Evolutionary conservation across 1,140 invertebrate species (phyloP), one percentile per base, ranked within the genome.

Genomic region (Euwallacea fornicatus): DNA sequence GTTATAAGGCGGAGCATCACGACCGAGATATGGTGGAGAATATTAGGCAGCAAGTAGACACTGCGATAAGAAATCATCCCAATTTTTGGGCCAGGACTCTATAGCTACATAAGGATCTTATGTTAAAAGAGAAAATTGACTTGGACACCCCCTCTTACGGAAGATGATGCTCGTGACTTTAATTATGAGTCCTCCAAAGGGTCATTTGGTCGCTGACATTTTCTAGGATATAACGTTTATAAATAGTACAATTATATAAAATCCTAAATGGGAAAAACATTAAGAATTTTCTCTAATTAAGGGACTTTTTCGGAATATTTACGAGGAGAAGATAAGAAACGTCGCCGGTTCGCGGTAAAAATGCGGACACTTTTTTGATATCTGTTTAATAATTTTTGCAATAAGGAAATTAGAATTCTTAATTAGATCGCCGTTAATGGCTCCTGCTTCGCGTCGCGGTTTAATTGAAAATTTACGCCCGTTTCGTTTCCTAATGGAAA

Each of bases 351-450:
- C 65, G 59, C 66, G 59, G 58, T 69, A 69, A 69, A 69, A 69
- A 61, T 53, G 66, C 66, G 66, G 66, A 69, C 66, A 69, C 58
- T 68, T 70, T 70, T 54, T 70, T 70, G 68, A 70, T 70, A 70
- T 70, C 68, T 70, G 60, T 70, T 70, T 70, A 70, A 70, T 70
- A 70, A 70, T 70, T 70, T 70, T 70, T 70, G 68, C 68, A 70
- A 70, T 70, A 70, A 70, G 68, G 68, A 70, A 70, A 70, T 70
- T 70, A 70, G 68, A 70, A 70, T 70, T 70, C 68, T 70, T 70
- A 70, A 70, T 70, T 70, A 70, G 68, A 70, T 70, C 68, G 68
- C 10, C 68, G 68, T 50, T 70, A 70, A 70, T 70, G 68, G 68
- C 68, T 62, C 59, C 47, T 59, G 61, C 68, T 70, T 44, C 43